Evolutionary conservation across 2,888 invertebrate species (phyloP), one percentile per base, ranked within the genome.

Genomic region (Epicampocera succincta): DNA sequence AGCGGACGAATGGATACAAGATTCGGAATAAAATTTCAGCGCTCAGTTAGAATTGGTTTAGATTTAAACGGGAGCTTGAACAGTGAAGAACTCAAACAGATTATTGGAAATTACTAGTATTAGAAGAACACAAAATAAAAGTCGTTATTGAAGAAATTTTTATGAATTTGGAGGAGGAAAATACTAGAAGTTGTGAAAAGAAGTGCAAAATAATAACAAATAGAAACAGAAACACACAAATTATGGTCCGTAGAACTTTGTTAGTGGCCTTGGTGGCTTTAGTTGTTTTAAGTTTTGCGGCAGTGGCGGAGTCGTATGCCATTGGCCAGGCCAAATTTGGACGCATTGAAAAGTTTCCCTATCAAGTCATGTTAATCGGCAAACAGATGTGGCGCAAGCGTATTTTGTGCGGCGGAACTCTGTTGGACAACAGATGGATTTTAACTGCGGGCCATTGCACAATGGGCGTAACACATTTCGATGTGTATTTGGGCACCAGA

Each of bases 361-460:
- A 90, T 72, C 90, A 90, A 85, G 91, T 89, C 69, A 90, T 90
- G 90, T 85, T 90, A 54, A 89, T 91, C n/a, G 91, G 90, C 33
- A 90, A 90, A 63, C 87, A 89, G 48, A 71, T 88, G 80, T 89
- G 88, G 88, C 87, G 87, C 77, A 88, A 87, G 29, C 87, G 89
- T 17, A 87, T 89, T n/a, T 86, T 91, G 4, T 91, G 91, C 48
- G 91, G 91, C 4, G 91, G 91, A 44, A 91, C 90, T 0, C 46
- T 91, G 80, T 83, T 91, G 68, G 87, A 89, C 84, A 86, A 85
- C 0, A 87, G 90, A 40, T 91, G 91, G 91, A 85, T 91, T 11
- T 84, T 91, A 15, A 91, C 91, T 1, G 91, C 91, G 3, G 91
- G 88, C 2, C 91, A 91, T 74, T 91, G 91, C 81, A 87, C 88